A percentile compares a stretch with the other conserved stretches of the same genome.
Evolutionary conservation across 1,140 invertebrate species (phyloP).

Genomic region (Antheraea pernyi): DNA sequence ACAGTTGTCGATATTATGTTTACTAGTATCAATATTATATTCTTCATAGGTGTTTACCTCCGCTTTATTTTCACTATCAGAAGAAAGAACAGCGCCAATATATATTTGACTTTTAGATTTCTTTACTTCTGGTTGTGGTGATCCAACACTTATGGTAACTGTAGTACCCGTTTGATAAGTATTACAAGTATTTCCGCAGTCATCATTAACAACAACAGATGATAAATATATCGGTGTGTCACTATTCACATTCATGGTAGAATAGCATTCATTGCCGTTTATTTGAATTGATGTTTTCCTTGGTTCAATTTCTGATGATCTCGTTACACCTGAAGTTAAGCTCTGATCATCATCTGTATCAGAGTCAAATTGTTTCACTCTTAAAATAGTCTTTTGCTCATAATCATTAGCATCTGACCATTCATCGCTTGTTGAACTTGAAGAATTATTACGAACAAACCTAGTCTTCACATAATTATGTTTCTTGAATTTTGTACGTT

Average conservation of each 20-base stretch:
- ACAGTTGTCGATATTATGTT: conserved; percentile 15
- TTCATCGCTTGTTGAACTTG: conserved; percentile 70
- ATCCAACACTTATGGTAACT: conserved; percentile 80
- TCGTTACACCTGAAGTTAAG: conserved; percentile 39
- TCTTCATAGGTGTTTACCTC: conserved; percentile 68
- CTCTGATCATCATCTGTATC: conserved; percentile 58
- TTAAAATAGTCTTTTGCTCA: conserved; percentile 66
- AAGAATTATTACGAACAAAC: conserved; percentile 70
- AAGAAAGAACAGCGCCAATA: conserved; percentile 64
- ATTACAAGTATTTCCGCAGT: conserved; percentile 59
- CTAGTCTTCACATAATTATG: conserved; percentile 76
- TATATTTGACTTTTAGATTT: conserved; percentile 77
- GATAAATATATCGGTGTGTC: conserved; percentile 83
- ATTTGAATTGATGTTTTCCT: conserved; percentile 88
- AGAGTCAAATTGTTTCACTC: conserved; percentile 77
- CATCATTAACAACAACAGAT: conserved; percentile 83
- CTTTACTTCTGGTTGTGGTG: conserved; percentile 54
- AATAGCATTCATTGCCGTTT: conserved; percentile 86
- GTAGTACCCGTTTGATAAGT: conserved; percentile 76
- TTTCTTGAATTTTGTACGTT: conserved; percentile 60
- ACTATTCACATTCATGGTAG: conserved; percentile 82
- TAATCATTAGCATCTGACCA: conserved; percentile 72
- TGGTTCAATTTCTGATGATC: conserved; percentile 63
- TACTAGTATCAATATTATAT: conserved; percentile 48
- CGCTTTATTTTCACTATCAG: conserved; percentile 41